Evolutionary conservation across 2,113 vertebrate genomes (phyloP).

Genomic region (Strix aluco): DNA sequence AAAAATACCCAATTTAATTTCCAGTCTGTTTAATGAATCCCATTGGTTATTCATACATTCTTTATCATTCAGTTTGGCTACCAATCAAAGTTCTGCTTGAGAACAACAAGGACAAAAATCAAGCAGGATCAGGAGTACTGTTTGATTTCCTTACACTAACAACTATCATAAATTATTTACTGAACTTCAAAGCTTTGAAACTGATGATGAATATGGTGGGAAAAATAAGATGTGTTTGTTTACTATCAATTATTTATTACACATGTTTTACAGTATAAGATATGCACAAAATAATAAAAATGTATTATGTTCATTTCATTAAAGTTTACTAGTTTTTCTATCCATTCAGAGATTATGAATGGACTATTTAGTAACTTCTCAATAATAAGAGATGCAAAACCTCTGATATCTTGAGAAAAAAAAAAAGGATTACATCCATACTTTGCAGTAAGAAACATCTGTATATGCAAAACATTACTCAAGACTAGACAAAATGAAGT

Average conservation of each 20-base stretch:
- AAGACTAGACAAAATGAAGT: slow-evolving; percentile 12
- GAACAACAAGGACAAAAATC: slow-evolving; percentile 68
- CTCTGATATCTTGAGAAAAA: not conserved
- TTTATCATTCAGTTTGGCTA: not conserved
- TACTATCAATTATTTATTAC: slow-evolving; percentile 78
- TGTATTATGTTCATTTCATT: slow-evolving; percentile 50
- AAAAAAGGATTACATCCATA: not conserved
- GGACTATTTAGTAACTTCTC: slow-evolving; percentile 36
- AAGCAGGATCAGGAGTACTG: slow-evolving; percentile 61
- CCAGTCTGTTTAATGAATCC: not conserved
- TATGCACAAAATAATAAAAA: slow-evolving; percentile 70
- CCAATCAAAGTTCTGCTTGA: slow-evolving; percentile 61
- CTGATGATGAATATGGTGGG: slow-evolving; percentile 62
- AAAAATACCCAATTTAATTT: not conserved
- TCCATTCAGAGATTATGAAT: slow-evolving; percentile 1
- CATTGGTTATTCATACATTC: not conserved
- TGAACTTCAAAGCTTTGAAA: slow-evolving; percentile 77
- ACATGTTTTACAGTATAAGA: slow-evolving; percentile 68
- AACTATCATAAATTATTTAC: slow-evolving; percentile 77
- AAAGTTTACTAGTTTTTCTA: slow-evolving; percentile 11
- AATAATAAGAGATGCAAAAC: not conserved
- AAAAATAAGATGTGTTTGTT: slow-evolving; percentile 75
- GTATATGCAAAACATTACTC: slow-evolving; percentile 22
- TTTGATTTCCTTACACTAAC: slow-evolving; percentile 74
- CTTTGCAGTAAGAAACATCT: not conserved